Conservation (phyloP, 2,113 vertebrate genomes). For the Platysteira castanea region DNA sequence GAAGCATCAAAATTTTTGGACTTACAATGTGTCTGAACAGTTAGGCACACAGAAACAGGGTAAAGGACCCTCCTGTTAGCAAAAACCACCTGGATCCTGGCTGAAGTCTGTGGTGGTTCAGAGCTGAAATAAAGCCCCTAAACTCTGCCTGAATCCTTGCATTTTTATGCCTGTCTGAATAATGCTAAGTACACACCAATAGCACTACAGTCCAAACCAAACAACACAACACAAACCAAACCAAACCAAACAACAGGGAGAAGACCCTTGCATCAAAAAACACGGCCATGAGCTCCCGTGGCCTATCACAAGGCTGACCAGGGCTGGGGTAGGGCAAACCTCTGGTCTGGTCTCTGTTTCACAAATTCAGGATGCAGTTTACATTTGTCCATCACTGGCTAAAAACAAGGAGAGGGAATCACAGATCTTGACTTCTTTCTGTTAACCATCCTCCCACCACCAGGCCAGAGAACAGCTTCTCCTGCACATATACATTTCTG, state of each 20-base stretch:
- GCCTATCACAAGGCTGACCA: background rate
- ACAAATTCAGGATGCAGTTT: background rate
- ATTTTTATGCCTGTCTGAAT: background rate
- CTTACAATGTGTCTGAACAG: background rate
- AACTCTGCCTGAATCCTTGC: background rate
- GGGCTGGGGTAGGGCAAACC: background rate
- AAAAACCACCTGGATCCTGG: background rate
- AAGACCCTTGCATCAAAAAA: background rate
- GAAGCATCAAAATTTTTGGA: background rate
- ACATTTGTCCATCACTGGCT: background rate
- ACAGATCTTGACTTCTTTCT: background rate
- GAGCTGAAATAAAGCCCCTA: background rate
- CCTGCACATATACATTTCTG: background rate
- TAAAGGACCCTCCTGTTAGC: background rate
- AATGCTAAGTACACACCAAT: background rate
- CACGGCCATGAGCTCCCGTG: accelerated
- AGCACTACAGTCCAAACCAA: background rate
- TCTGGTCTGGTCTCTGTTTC: background rate
- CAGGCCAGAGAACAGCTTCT: background rate
- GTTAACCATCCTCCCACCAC: background rate
- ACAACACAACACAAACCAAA: background rate
- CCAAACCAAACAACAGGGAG: background rate
- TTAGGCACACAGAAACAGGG: background rate
- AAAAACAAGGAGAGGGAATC: background rate
- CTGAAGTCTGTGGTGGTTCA: background rate